Percentiles rank a stretch among this genome's conserved stretches.
These are phyloP conservation scores for Tadarida brasiliensis DNA, from an alignment of 2,797 vertebrate species.

Conservation along the genomic window DNA sequence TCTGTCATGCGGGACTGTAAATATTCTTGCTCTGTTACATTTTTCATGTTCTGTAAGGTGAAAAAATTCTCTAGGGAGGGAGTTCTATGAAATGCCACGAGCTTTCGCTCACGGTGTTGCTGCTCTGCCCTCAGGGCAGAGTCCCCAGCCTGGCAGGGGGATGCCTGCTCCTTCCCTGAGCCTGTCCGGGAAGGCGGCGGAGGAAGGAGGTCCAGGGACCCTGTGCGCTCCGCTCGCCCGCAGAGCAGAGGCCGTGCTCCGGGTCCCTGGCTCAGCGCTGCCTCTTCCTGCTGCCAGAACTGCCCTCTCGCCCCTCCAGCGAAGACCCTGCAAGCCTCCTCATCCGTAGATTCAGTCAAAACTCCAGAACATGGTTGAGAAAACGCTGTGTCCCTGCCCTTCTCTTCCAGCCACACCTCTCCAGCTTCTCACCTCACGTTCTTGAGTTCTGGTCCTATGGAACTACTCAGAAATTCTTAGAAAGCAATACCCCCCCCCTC, in stretches of 20 bases:
- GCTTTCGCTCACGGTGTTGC: background rate
- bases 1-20: background rate
- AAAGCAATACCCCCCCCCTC: background rate
- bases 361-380: background rate
- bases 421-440: background rate
- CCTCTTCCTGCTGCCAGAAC: background rate
- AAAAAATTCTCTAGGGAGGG: background rate
- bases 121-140: background rate
- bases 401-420: background rate
- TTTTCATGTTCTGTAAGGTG: background rate
- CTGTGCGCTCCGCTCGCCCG: background rate
- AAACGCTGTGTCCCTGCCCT: background rate
- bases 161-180: background rate
- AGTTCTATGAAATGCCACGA: background rate
- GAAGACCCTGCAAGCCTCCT: background rate
- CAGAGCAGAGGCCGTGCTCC: background rate
- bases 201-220: rapidly evolving
- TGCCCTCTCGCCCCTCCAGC: background rate
- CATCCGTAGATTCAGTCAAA: background rate
- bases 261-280: background rate
- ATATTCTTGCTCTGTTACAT: background rate
- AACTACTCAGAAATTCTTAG: background rate
- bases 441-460: background rate
- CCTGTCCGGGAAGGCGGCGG: no score
- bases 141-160: background rate